Percentiles rank a stretch among this genome's conserved stretches.
Evolutionary conservation across 2,888 invertebrate genomes (phyloP).

Genomic region (Pelosia muscerda): DNA sequence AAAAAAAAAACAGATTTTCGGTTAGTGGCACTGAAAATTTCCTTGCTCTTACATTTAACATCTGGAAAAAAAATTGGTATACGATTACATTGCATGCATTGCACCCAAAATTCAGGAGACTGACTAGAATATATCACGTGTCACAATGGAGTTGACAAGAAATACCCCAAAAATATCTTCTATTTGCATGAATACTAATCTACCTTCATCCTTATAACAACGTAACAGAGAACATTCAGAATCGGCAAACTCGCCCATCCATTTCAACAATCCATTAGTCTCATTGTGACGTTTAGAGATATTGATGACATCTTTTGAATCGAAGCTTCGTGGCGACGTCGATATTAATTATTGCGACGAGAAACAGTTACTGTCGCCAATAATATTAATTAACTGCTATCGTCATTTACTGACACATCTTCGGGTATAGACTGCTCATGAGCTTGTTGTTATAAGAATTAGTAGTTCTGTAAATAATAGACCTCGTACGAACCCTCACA

Average conservation of each 20-base stretch:
- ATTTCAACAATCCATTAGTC: slow-evolving; percentile 8
- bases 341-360: slow-evolving; percentile 11
- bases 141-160: too few species aligned
- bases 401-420: background rate
- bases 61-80: too few species aligned
- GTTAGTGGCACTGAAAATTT: too few species aligned
- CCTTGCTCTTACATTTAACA: too few species aligned
- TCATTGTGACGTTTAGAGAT: slow-evolving; percentile 1
- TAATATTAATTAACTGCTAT: slow-evolving; percentile 10
- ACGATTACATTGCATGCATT: too few species aligned
- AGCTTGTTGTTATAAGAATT: background rate
- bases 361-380: slow-evolving; percentile 5
- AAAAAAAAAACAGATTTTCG: too few species aligned
- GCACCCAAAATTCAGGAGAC: too few species aligned
- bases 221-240: background rate
- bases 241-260: slow-evolving; percentile 4
- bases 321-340: background rate
- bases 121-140: too few species aligned
- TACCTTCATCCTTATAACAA: background rate
- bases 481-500: too few species aligned
- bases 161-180: background rate
- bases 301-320: slow-evolving; percentile 13
- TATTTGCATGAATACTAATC: background rate
- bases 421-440: background rate
- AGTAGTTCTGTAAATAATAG: too few species aligned